These are phyloP conservation scores for Silvanus unidentatus DNA, from an alignment of 2,888 invertebrate genomes.

Conservation along the genomic window DNA sequence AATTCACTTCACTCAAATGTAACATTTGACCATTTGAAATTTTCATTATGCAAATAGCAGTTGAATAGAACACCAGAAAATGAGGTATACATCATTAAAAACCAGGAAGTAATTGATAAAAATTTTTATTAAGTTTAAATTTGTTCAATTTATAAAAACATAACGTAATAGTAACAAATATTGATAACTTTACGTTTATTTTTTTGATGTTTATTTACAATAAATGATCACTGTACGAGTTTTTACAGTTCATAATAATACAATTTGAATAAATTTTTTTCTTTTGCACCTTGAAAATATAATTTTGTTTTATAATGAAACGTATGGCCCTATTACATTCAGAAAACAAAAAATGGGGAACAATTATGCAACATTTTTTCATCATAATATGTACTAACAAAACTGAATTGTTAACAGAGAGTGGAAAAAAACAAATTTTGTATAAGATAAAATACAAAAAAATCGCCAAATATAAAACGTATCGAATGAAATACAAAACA, in stretches of 20 bases:
- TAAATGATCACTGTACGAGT: slow-evolving; percentile 32
- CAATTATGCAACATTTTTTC: no score
- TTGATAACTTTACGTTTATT: slow-evolving; percentile 35
- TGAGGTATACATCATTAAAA: background rate
- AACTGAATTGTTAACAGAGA: background rate
- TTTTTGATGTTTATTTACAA: slow-evolving; percentile 25
- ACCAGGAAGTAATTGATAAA: slow-evolving; percentile 23
- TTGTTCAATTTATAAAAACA: slow-evolving; percentile 45
- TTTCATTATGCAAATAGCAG: no score
- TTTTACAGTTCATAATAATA: slow-evolving; percentile 17
- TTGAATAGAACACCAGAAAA: no score
- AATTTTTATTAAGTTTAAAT: slow-evolving; percentile 40
- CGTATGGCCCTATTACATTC: background rate
- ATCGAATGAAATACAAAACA: background rate
- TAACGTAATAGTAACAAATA: slow-evolving; percentile 46
- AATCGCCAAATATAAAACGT: background rate
- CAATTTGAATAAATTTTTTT: background rate
- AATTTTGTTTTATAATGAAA: background rate
- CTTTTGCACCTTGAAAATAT: slow-evolving; percentile 11
- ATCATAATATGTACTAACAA: background rate
- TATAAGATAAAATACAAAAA: background rate
- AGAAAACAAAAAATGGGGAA: no score
- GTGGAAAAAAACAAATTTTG: background rate
- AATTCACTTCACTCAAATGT: no score
- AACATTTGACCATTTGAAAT: no score